Base-by-base conservation (phyloP, 2,797 vertebrate species). In the Sebastes jordani region DNA sequence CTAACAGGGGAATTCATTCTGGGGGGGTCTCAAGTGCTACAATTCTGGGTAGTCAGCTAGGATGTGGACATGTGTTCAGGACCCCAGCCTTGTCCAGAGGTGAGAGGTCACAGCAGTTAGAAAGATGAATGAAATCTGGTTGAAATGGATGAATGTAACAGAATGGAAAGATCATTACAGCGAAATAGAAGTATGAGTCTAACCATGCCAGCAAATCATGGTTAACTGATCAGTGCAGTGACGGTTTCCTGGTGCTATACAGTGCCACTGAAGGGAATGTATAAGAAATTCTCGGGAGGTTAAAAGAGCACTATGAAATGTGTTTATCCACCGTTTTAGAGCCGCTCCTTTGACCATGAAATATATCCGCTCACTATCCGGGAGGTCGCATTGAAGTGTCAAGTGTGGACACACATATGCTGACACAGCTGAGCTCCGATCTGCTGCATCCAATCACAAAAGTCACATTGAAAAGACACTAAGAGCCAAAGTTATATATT, bases 61-160 rank as follows among this genome's bases (percentile, higher is more conserved):
- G 29, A 67, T 64, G 14, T 30, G 20, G 49, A 82, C 73, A 83
- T 59, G 64, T 85, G 64, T 82, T 79, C 42, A 69, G 81, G 76
- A 83, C 52, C 14, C 25, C 74, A 67, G 68, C 58, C 82, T 83
- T 81, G 29, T 78, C 72, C 67, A 65, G 61, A 86, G 87, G 59
- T 77, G 32, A 61, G 22, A 84, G 80, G 55, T 91, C 82, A 88
- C 25, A 55, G 84, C 69, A 81, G 83, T 88, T 83, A 81, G 58
- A 82, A 58, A 86, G 86, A 94, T 88, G 68, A 78, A 90, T 91
- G 82, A 78, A 73, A 86, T 72, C 49, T 71, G 52, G 71, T 80
- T 62, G 78, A 88, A 83, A 85, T 32, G 61, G 22, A 22, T 22
- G 22, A 22, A 22, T 62, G 34, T 82, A 78, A 84, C 65, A 64